Evolutionary conservation across 2,113 vertebrate genomes (phyloP).

Genomic region (Tilapia sparmanii): DNA sequence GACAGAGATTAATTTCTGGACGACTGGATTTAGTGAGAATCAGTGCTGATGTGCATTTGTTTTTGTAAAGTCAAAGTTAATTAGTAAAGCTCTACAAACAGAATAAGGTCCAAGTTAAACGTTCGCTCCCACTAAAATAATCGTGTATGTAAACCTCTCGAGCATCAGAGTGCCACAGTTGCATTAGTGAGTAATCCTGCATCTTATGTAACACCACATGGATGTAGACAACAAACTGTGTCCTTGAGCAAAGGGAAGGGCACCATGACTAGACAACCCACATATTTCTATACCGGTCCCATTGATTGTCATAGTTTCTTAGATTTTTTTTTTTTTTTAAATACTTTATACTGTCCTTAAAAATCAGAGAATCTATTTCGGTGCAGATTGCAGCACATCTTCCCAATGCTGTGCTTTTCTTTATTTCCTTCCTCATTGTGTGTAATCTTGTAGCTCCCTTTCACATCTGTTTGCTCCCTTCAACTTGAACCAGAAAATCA

Average conservation of each 20-base stretch:
- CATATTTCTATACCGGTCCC: not conserved
- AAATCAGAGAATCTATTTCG: not conserved
- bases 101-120: not conserved
- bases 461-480: constrained; percentile 31
- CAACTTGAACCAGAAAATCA: constrained; percentile 46
- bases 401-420: constrained; percentile 19
- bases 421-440: constrained; percentile 7
- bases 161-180: not conserved
- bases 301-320: not conserved
- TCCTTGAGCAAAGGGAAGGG: not conserved
- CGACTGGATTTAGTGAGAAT: not conserved
- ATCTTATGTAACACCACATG: not conserved
- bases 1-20: not conserved
- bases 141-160: not conserved
- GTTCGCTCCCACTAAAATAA: not conserved
- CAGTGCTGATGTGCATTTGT: not conserved
- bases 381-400: constrained; percentile 5
- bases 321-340: not conserved
- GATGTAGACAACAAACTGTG: not conserved
- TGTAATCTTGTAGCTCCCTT: constrained; percentile 13
- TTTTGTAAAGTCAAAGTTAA: not conserved
- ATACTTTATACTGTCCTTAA: not conserved
- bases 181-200: not conserved
- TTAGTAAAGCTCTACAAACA: not conserved
- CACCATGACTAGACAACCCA: not conserved